Conservation (phyloP, 2,888 invertebrate species). For the Meandrusa payeni region DNA sequence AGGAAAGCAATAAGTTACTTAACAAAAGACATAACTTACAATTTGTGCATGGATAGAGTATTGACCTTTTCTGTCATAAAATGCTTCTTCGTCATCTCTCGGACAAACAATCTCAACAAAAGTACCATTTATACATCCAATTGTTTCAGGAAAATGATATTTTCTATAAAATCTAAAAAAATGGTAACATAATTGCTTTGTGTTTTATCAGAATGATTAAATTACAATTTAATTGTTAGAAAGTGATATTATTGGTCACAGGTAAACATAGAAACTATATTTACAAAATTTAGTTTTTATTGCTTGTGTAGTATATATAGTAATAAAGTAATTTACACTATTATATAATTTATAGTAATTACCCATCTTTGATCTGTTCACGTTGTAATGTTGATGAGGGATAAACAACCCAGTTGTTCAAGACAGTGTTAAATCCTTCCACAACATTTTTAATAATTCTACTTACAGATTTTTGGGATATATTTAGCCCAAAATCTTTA, state of each 20-base stretch:
- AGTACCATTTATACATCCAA: slow-evolving; percentile 53
- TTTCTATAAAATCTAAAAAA: slow-evolving; percentile 57
- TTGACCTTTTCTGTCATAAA: slow-evolving; percentile 51
- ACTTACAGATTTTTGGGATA: slow-evolving; percentile 58
- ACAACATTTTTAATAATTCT: slow-evolving; percentile 49
- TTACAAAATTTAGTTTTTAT: no score
- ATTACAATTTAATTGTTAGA: no score
- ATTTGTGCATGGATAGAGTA: slow-evolving; percentile 57
- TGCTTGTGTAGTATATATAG: no score
- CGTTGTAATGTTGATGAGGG: slow-evolving; percentile 43
- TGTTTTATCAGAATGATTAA: no score
- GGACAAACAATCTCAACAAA: slow-evolving; percentile 55
- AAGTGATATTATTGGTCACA: background rate
- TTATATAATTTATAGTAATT: no score
- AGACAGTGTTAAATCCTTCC: slow-evolving; percentile 49
- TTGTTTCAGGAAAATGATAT: slow-evolving; percentile 56
- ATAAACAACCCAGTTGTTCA: slow-evolving; percentile 47
- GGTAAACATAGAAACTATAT: slow-evolving; percentile 4
- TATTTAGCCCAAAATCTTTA: slow-evolving; percentile 50
- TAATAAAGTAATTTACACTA: no score
- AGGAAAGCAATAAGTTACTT: no score
- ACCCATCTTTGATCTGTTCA: slow-evolving; percentile 52
- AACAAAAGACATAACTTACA: no score
- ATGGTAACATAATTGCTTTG: no score
- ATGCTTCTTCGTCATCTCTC: slow-evolving; percentile 57